Evolutionary conservation across 1,140 invertebrate genomes (phyloP).

Genomic region (Halyomorpha halys): DNA sequence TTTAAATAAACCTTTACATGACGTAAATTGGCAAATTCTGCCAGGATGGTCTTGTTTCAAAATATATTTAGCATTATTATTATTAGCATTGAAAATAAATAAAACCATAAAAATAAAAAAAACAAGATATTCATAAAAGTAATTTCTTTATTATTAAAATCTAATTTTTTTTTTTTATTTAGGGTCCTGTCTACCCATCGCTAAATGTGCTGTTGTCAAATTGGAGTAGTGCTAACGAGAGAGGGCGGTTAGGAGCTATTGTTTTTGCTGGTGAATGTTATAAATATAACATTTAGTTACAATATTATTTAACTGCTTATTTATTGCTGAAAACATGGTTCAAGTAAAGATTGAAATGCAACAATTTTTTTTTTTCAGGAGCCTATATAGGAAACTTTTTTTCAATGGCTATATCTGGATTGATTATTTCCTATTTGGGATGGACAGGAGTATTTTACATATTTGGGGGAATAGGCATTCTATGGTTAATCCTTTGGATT

Average conservation of each 20-base stretch:
- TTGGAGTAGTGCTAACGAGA: slow-evolving; percentile 35
- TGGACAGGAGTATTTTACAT: slow-evolving; percentile 46
- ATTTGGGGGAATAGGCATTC: slow-evolving; percentile 40
- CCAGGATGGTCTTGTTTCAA: no score
- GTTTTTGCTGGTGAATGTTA: slow-evolving; percentile 34
- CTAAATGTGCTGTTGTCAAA: slow-evolving; percentile 31
- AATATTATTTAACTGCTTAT: no score
- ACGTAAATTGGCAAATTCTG: no score
- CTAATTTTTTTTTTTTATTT: neutral
- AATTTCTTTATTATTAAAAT: no score
- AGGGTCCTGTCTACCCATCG: slow-evolving; percentile 17
- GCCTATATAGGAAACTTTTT: slow-evolving; percentile 22
- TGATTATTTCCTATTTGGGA: slow-evolving; percentile 31
- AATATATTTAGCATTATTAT: no score
- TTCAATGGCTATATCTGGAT: slow-evolving; percentile 18
- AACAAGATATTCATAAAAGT: no score
- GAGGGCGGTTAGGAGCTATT: slow-evolving; percentile 35
- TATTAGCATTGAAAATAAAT: no score
- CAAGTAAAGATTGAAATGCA: no score
- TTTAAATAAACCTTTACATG: no score
- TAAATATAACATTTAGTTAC: neutral
- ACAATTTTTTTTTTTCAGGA: slow-evolving; percentile 11
- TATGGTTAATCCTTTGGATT: slow-evolving; percentile 33
- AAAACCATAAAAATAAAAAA: no score
- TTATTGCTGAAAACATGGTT: no score